Base-by-base conservation (phyloP, 1,140 invertebrate genomes). In the Akabosia matsudoensis region DNA sequence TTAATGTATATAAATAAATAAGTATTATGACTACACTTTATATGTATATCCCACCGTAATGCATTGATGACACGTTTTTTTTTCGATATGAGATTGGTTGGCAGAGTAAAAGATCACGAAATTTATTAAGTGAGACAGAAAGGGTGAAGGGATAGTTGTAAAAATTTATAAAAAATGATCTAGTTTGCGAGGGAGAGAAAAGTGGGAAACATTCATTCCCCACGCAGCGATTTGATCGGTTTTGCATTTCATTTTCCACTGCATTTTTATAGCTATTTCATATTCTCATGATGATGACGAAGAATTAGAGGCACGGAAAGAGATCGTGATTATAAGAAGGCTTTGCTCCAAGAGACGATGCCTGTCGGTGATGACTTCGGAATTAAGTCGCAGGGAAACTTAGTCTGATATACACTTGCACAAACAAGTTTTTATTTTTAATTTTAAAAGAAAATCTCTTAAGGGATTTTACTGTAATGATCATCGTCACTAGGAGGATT, bases 321-420 rank as follows among this genome's bases (percentile, higher is more conserved):
- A 18, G 37, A 45, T 45, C 18, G 18, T 45, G 37, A 45, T 16
- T 56, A 56, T 22, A 16, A 13, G 13, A 56, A 56, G 54, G 54
- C 54, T 56, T 56, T n/a, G n/a, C 13, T 16, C 10, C 24, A 56
- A 56, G 22, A 56, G 54, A 56, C 18, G 37, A 45, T 67, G 61
- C 61, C 61, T 67, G 61, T 67, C 22, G 61, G 61, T 67, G 61
- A 67, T 67, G 61, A 67, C 31, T 67, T 67, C 31, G 61, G 61
- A 67, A 67, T 67, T 67, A 67, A 67, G 61, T 67, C 26, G 18
- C 37, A 67, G 61, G 31, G 26, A 67, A 67, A 30, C 28, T 3
- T 67, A 30, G 24, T 45, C 7, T 45, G n/a, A n/a, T n/a, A n/a
- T n/a, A n/a, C n/a, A n/a, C n/a, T n/a, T n/a, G n/a, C n/a, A n/a